These are phyloP conservation scores for Momotus momota DNA, from an alignment of 2,797 vertebrate genomes.

Conservation along the genomic window DNA sequence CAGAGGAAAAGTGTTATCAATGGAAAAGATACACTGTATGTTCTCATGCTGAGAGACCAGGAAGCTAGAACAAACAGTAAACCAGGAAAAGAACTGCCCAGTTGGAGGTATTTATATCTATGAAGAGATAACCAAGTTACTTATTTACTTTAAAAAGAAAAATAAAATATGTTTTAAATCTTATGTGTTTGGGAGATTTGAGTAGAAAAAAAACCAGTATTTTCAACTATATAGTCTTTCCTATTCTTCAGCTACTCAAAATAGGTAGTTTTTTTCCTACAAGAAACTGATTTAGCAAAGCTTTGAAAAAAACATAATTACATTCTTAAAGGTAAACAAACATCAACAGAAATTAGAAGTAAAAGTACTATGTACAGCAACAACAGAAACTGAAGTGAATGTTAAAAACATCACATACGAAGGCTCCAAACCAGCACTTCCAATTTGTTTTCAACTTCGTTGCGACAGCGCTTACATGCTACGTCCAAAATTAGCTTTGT, in stretches of 20 bases:
- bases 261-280: not conserved
- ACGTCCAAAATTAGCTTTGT: constrained; percentile 11
- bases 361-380: not conserved
- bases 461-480: not conserved
- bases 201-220: not conserved
- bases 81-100: not conserved
- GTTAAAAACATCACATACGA: not conserved
- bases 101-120: not conserved
- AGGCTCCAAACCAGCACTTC: not conserved
- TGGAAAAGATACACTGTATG: not conserved
- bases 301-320: not conserved
- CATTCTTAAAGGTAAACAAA: not conserved
- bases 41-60: not conserved
- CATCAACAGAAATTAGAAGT: not conserved
- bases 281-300: not conserved
- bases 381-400: not conserved
- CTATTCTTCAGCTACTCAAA: not conserved
- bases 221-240: not conserved
- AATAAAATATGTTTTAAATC: not conserved
- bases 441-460: constrained; percentile 1
- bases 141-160: not conserved
- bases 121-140: not conserved
- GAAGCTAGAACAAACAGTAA: not conserved
- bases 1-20: not conserved
- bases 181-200: not conserved